These are phyloP conservation scores for Bungarus multicinctus DNA, from an alignment of 2,113 vertebrate genomes.

Conservation along the genomic window DNA sequence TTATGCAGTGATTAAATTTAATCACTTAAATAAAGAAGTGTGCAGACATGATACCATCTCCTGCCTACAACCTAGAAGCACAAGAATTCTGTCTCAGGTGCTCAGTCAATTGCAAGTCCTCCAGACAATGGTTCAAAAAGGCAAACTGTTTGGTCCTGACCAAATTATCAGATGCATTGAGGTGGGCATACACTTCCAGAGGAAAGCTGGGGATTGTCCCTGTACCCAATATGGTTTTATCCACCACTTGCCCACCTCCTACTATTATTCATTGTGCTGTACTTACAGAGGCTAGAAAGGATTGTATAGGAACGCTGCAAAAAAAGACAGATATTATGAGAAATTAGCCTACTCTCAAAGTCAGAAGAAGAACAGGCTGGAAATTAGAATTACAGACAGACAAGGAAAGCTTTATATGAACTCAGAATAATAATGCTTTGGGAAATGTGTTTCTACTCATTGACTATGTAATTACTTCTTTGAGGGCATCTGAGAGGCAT, in stretches of 20 bases:
- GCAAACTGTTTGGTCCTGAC: neutral
- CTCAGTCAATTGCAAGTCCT: neutral
- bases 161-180: neutral
- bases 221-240: neutral
- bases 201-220: neutral
- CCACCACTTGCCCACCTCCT: neutral
- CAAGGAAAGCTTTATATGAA: conserved; percentile 46
- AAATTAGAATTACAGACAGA: conserved; percentile 12
- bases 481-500: conserved; percentile 57
- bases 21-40: neutral
- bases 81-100: neutral
- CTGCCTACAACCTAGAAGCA: neutral
- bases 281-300: neutral
- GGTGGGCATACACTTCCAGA: neutral
- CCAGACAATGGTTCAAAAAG: neutral
- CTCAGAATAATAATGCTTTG: conserved; percentile 43
- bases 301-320: neutral
- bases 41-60: neutral
- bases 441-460: conserved; percentile 57
- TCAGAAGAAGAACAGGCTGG: conserved; percentile 15
- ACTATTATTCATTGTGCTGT: neutral
- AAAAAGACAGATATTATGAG: neutral
- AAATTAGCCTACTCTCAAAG: conserved; percentile 37
- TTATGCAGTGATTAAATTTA: neutral
- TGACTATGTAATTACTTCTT: conserved; percentile 65